Conservation (phyloP, 2,888 invertebrate genomes). For the Agrotis segetum region DNA sequence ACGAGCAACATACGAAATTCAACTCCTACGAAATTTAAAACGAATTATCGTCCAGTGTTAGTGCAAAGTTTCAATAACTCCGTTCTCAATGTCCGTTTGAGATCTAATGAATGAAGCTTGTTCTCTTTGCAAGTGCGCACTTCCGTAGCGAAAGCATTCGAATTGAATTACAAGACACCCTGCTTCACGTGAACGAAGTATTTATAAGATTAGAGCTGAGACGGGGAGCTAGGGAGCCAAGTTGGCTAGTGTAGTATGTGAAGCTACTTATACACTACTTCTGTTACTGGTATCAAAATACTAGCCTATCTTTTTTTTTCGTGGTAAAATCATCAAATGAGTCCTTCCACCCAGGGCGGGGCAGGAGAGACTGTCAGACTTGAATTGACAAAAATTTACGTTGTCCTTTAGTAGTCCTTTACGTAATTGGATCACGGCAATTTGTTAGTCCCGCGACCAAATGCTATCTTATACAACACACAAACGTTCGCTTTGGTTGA, state of each 20-base stretch:
- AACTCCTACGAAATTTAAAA: constrained; percentile 34
- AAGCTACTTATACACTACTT: constrained; percentile 21
- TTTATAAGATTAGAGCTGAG: constrained; percentile 67
- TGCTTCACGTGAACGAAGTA: constrained; percentile 65
- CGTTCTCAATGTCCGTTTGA: constrained; percentile 42
- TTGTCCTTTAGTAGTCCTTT: too few relatives aligned
- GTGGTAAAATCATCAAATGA: too few relatives aligned
- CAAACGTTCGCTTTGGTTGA: too few relatives aligned
- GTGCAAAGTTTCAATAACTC: constrained; percentile 46
- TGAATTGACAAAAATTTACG: too few relatives aligned
- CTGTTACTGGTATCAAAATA: not conserved
- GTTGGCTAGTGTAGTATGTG: constrained; percentile 43
- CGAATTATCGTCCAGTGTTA: constrained; percentile 24
- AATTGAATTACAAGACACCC: constrained; percentile 73
- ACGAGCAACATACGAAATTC: constrained; percentile 13
- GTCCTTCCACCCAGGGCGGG: too few relatives aligned
- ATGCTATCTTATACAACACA: too few relatives aligned
- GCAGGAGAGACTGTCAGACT: too few relatives aligned
- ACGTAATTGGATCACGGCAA: too few relatives aligned
- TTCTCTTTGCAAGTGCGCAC: constrained; percentile 57
- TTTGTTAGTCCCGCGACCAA: too few relatives aligned
- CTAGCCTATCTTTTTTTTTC: too few relatives aligned
- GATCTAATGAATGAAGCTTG: constrained; percentile 70
- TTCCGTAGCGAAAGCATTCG: constrained; percentile 65
- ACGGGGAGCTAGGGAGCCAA: constrained; percentile 38